These are phyloP conservation scores for Macropus fuliginosus DNA, from an alignment of 2,797 vertebrate genomes.

Conservation along the genomic window DNA sequence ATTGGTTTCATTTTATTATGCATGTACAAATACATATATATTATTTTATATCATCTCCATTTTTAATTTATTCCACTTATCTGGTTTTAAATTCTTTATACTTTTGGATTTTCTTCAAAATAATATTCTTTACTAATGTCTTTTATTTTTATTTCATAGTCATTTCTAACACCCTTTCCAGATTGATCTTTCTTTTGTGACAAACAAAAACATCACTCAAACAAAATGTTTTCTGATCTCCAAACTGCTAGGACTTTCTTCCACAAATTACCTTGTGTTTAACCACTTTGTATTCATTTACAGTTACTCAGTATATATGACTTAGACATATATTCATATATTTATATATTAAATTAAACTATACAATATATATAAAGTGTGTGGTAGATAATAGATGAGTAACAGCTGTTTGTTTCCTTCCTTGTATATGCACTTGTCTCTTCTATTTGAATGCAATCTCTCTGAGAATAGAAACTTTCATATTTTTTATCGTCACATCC, in stretches of 20 bases:
- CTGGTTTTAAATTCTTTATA: background rate
- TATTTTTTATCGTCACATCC: background rate
- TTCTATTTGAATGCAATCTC: background rate
- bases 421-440: background rate
- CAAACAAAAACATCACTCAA: background rate
- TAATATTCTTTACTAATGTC: background rate
- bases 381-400: background rate
- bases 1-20: too few species aligned
- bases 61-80: background rate
- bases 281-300: background rate
- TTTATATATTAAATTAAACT: background rate
- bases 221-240: background rate
- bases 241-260: background rate
- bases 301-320: background rate
- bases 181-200: background rate
- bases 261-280: background rate
- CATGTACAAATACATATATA: background rate
- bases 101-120: background rate
- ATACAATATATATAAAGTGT: background rate
- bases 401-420: background rate
- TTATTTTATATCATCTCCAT: background rate
- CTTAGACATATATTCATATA: background rate
- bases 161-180: background rate
- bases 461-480: background rate
- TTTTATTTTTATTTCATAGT: background rate